Evolutionary conservation across 2,797 vertebrate species (phyloP).

Genomic region (Rhincodon typus): DNA sequence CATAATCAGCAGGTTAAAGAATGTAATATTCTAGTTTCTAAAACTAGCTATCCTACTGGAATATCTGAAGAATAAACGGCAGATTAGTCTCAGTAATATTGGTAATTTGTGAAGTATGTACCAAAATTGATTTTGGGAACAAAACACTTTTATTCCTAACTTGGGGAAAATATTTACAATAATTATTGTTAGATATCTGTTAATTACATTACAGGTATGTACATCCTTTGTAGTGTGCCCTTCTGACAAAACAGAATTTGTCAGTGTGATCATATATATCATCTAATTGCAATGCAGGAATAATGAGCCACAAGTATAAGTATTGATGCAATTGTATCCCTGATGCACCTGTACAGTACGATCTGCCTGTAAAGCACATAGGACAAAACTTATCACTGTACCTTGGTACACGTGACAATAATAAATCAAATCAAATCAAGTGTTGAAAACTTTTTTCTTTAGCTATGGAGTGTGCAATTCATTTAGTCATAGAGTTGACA

Average conservation of each 20-base stretch:
- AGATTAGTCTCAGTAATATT: neutral
- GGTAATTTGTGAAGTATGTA: neutral
- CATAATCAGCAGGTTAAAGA: neutral
- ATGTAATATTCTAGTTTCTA: neutral
- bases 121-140: neutral
- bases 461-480: neutral
- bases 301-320: neutral
- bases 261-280: neutral
- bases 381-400: too few species aligned
- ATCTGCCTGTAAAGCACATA: too few species aligned
- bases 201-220: neutral
- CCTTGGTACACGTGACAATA: too few species aligned
- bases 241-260: neutral
- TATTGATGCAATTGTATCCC: neutral
- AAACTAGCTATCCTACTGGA: neutral
- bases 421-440: too few species aligned
- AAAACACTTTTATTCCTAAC: neutral
- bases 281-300: neutral
- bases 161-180: neutral
- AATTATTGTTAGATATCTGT: neutral
- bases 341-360: too few species aligned
- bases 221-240: neutral
- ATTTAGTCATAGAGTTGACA: neutral
- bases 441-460: neutral
- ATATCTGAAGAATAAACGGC: neutral